phyloP scores from a whole-genome alignment of 2,113 vertebrate species.

The Halichoerus grypus region DNA sequence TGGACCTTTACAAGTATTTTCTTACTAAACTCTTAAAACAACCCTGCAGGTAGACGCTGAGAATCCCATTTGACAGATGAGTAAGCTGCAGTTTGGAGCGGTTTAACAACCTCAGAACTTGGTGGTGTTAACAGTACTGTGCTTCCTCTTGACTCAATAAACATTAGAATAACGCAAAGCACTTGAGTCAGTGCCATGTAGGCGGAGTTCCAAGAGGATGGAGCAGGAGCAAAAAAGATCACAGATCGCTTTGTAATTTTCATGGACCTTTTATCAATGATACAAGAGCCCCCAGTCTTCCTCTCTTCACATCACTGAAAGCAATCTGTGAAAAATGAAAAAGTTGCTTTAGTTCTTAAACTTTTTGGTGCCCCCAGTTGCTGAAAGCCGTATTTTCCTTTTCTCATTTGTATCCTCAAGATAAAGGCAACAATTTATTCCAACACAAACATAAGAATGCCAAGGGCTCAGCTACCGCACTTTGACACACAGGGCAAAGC shows the following conservation, averaged over 20 bases:
- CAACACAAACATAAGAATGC: not conserved
- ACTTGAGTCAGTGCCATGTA: not conserved
- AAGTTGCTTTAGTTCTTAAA: not conserved
- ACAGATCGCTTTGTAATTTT: not conserved
- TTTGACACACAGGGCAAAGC: not conserved
- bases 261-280: not conserved
- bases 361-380: not conserved
- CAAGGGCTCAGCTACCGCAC: not conserved
- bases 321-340: not conserved
- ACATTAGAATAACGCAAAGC: not conserved
- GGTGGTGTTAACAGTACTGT: rapidly evolving
- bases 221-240: not conserved
- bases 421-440: not conserved
- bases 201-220: not conserved
- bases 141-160: not conserved
- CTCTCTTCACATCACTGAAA: not conserved
- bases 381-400: not conserved
- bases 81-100: not conserved
- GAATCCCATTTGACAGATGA: conserved; percentile 10
- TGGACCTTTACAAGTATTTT: conserved; percentile 3
- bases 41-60: not conserved
- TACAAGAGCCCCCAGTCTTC: not conserved
- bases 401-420: not conserved
- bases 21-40: not conserved
- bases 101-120: not conserved